Percentiles rank a stretch among this genome's conserved stretches.
Evolutionary conservation across 1,140 invertebrate genomes (phyloP).

Genomic region (Trichogramma pretiosum): DNA sequence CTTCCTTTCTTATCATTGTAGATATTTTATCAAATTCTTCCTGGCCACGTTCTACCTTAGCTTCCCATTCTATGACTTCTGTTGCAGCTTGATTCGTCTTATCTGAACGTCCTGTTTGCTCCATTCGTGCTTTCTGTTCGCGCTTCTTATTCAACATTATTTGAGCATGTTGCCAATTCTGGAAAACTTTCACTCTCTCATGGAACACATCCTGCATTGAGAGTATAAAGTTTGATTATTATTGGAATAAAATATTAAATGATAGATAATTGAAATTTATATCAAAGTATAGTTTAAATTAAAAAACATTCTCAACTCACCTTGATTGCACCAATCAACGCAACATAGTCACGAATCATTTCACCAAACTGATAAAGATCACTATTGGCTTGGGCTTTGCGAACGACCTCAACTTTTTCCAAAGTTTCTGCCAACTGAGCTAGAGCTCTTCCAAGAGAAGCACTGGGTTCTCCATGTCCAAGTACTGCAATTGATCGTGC

Average conservation of each 20-base stretch:
- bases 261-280: not conserved
- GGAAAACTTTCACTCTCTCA: constrained; percentile 94
- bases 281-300: not conserved
- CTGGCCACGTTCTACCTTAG: constrained; percentile 90
- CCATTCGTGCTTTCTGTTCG: constrained; percentile 86
- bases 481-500: constrained; percentile 85
- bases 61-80: constrained; percentile 93
- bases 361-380: constrained; percentile 92
- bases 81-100: constrained; percentile 79
- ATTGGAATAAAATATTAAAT: not conserved
- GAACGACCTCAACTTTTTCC: constrained; percentile 71
- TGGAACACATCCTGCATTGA: constrained; percentile 82
- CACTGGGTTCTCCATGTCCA: constrained; percentile 91
- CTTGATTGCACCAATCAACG: constrained; percentile 86
- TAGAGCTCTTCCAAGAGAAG: constrained; percentile 80
- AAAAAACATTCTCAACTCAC: constrained; percentile 33
- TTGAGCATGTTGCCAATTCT: constrained; percentile 96
- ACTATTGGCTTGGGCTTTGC: constrained; percentile 86
- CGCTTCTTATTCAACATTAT: constrained; percentile 89
- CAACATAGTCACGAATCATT: constrained; percentile 91
- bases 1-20: constrained; percentile 89
- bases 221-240: not conserved
- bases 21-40: constrained; percentile 96
- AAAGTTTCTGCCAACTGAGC: constrained; percentile 86
- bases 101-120: constrained; percentile 78